Base-by-base conservation (phyloP, 2,113 vertebrate species). In the Entomyzon cyanotis region DNA sequence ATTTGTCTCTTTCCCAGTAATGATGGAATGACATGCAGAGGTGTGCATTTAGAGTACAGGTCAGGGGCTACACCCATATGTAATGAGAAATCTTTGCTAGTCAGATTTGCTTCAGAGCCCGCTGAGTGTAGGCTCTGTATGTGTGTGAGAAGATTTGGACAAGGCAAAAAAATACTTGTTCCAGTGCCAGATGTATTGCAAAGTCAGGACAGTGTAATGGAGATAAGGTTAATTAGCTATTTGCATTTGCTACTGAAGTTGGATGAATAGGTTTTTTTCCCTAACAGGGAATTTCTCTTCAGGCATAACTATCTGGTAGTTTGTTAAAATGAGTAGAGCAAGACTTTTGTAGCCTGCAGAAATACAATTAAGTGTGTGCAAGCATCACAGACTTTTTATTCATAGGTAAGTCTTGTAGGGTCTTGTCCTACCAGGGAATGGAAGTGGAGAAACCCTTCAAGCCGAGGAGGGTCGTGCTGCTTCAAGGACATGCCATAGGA, bases 151-250 rank as follows among this genome's bases (percentile, higher is more conserved):
- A 80, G 70, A 92, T 64, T 78, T 92, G 92, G 49, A 89, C 37
- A 84, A 11, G 14, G 64, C 63, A 86, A 47, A 96, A 52, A 76
- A 76, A 84, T 65, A 53, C 41, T 93, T 94, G 90, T 49, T 30
- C 90, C 73, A 4, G 4, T 86, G 90, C 94, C 95, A 97, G 80
- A 59, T 53, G 73, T 86, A 33, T 71, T 86, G 75, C 76, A 49
- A 88, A 94, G 76, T 90, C 76, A 82, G 85, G 90, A 78, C 85
- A 92, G 44, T 64, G 68, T 89, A 90, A 87, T 76, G 73, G 80
- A 96, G 95, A 96, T 97, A 96, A 97, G 86, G 88, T 94, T 97
- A 96, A 96, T 96, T 96, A 95, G 93, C 69, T 91, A 67, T 97
- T 96, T 96, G 85, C 89, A 79, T 96, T 89, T 92, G 83, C 76